Percentiles rank a stretch among this genome's conserved stretches.
phyloP scores from a whole-genome alignment of 2,797 vertebrate genomes.

The Mormyrops attenuatus region DNA sequence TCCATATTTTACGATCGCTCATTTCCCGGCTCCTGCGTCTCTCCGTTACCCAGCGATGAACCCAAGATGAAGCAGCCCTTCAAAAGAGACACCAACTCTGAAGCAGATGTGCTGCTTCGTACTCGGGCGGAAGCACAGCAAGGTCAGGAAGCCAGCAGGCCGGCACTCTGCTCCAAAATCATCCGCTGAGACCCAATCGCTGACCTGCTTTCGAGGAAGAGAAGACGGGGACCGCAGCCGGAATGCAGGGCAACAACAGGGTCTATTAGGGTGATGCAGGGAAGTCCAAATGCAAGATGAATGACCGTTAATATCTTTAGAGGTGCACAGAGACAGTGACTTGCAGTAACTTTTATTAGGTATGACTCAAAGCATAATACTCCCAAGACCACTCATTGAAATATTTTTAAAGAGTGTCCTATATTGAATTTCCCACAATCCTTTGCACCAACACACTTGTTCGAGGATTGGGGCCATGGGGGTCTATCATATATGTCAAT shows the following conservation, averaged over 20 bases:
- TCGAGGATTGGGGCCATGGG: background rate
- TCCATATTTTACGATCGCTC: background rate
- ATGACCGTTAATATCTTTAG: background rate
- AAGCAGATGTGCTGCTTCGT: background rate
- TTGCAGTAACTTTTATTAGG: background rate
- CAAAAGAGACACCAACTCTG: background rate
- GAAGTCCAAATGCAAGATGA: background rate
- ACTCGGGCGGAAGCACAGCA: background rate
- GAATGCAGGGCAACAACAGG: background rate
- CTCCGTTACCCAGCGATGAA: background rate
- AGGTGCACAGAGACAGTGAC: background rate
- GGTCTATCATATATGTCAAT: background rate
- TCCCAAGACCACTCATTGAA: background rate
- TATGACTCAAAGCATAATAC: background rate
- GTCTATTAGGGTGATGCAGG: background rate
- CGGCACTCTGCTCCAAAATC: background rate
- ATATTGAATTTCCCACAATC: background rate
- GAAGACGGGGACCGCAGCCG: background rate
- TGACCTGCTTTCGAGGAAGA: background rate
- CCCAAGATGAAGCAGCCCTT: background rate
- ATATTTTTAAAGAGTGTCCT: background rate
- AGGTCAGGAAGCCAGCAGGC: background rate
- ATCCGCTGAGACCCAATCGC: background rate
- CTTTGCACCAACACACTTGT: background rate
- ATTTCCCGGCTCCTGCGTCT: background rate